These are phyloP conservation scores for Drosophila bocqueti DNA, from an alignment of 1,140 invertebrate genomes.

Conservation along the genomic window DNA sequence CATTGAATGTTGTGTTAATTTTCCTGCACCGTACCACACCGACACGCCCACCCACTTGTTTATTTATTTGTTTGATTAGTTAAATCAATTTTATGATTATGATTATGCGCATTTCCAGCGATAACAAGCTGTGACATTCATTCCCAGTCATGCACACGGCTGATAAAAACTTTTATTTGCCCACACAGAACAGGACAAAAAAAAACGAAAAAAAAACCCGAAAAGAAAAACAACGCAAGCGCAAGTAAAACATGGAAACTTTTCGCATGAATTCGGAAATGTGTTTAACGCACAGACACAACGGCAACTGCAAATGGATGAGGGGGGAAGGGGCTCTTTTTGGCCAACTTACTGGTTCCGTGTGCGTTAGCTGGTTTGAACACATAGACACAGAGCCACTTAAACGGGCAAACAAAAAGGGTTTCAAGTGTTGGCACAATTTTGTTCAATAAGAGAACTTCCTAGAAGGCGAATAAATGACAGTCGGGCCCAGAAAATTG, in stretches of 20 bases:
- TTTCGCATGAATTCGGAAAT: slow-evolving; percentile 76
- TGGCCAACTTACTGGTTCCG: slow-evolving; percentile 19
- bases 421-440: slow-evolving; percentile 41
- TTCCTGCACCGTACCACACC: slow-evolving; percentile 1
- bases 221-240: slow-evolving; percentile 31
- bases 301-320: slow-evolving; percentile 10
- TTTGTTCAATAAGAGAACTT: slow-evolving; percentile 15
- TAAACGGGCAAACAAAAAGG: slow-evolving; percentile 43
- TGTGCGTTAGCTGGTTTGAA: slow-evolving; percentile 29
- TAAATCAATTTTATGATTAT: slow-evolving; percentile 81
- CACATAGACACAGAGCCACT: slow-evolving; percentile 40
- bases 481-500: slow-evolving; percentile 17
- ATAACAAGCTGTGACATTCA: slow-evolving; percentile 58
- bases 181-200: background rate
- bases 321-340: background rate
- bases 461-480: slow-evolving; percentile 25
- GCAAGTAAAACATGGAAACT: slow-evolving; percentile 61
- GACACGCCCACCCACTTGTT: slow-evolving; percentile 21
- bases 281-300: slow-evolving; percentile 59
- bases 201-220: slow-evolving; percentile 10
- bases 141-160: slow-evolving; percentile 61
- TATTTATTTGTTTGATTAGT: slow-evolving; percentile 76
- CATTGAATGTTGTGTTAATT: slow-evolving; percentile 78
- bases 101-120: slow-evolving; percentile 52
- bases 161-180: slow-evolving; percentile 59